These are phyloP conservation scores for Oxyteleia sp. DNA, from an alignment of 2,888 invertebrate genomes.

Conservation along the genomic window DNA sequence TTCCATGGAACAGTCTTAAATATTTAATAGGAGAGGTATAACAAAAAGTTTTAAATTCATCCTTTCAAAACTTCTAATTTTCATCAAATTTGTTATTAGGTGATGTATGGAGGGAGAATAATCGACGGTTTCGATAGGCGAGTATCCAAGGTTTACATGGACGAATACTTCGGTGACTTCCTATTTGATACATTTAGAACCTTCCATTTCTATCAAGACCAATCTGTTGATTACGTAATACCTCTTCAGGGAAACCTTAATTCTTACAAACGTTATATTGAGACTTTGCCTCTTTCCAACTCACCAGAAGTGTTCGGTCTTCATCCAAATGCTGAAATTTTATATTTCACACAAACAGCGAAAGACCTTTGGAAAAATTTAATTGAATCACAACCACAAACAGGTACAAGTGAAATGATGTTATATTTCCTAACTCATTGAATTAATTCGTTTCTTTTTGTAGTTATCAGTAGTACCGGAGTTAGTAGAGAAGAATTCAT, in stretches of 20 bases:
- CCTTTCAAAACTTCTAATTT: neutral
- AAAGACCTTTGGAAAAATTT: conserved; percentile 95
- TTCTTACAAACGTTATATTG: conserved; percentile 92
- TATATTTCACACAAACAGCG: conserved; percentile 96
- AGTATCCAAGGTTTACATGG: conserved; percentile 95
- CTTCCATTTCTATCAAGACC: conserved; percentile 95
- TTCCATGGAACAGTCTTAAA: conserved; percentile 97
- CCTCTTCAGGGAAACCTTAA: conserved; percentile 91
- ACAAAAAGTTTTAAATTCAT: neutral
- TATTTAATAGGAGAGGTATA: conserved; percentile 96
- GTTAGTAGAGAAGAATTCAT: conserved; percentile 96
- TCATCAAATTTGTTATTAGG: conserved; percentile 87
- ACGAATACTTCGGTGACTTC: conserved; percentile 98
- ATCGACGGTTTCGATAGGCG: conserved; percentile 97
- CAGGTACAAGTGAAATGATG: conserved; percentile 89
- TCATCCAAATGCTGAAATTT: conserved; percentile 98
- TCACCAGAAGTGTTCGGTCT: conserved; percentile 97
- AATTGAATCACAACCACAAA: conserved; percentile 96
- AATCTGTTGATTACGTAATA: conserved; percentile 92
- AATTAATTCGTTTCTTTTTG: conserved; percentile 7
- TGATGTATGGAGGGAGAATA: conserved; percentile 98
- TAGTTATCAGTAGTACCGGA: conserved; percentile 91
- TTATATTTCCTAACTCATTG: neutral
- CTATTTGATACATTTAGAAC: conserved; percentile 96
- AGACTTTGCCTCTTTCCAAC: conserved; percentile 94